Evolutionary conservation across 2,888 invertebrate species (phyloP).

Genomic region (Chymomyza amoena): DNA sequence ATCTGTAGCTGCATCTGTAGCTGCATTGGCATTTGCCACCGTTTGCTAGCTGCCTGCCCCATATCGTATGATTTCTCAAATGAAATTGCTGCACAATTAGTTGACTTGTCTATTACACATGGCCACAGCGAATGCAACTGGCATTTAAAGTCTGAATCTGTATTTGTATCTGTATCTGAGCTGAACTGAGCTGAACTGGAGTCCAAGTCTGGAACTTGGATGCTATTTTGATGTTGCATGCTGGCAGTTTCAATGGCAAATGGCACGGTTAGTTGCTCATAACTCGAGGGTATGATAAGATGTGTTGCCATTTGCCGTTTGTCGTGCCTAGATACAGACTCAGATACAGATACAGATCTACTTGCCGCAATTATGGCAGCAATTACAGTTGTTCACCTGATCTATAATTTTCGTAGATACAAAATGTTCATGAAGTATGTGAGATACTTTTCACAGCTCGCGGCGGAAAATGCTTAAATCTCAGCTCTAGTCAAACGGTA

Average conservation of each 20-base stretch:
- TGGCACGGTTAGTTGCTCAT: constrained; percentile 67
- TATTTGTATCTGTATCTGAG: neutral
- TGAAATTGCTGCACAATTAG: constrained; percentile 68
- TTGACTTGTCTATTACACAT: constrained; percentile 70
- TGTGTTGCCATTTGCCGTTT: constrained; percentile 2
- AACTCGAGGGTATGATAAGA: constrained; percentile 63
- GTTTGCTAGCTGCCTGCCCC: constrained; percentile 19
- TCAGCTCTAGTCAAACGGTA: neutral
- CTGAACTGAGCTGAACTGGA: neutral
- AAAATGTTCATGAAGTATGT: constrained; percentile 45
- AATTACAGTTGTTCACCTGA: constrained; percentile 58
- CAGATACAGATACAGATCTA: constrained; percentile 54
- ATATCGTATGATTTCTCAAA: constrained; percentile 60
- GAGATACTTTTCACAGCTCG: constrained; percentile 73
- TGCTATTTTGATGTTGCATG: constrained; percentile 50
- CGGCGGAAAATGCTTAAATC: constrained; percentile 31
- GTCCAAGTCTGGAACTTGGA: neutral
- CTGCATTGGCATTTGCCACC: constrained; percentile 13
- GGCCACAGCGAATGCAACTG: constrained; percentile 51
- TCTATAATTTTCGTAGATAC: constrained; percentile 48
- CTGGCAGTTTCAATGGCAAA: constrained; percentile 53
- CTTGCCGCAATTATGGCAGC: constrained; percentile 64
- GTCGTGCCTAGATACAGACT: neutral
- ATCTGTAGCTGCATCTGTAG: constrained; percentile 36
- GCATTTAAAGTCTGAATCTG: constrained; percentile 42